A percentile compares a stretch with the other conserved stretches of the same genome.
phyloP scores from a whole-genome alignment of 2,888 invertebrate species.

The Limulus polyphemus region DNA sequence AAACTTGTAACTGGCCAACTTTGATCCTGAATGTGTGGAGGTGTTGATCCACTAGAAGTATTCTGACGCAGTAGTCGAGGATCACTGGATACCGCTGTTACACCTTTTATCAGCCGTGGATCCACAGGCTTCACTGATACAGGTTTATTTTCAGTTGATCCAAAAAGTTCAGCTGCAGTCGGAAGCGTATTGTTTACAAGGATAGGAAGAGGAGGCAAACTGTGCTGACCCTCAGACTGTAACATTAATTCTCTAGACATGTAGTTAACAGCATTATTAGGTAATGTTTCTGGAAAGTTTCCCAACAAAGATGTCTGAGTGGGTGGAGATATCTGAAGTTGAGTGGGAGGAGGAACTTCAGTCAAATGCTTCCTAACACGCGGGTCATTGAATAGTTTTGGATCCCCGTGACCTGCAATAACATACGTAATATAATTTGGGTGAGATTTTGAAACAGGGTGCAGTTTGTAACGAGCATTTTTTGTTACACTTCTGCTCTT shows the following conservation, averaged over 20 bases:
- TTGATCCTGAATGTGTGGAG: neutral
- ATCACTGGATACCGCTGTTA: neutral
- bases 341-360: neutral
- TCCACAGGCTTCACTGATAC: neutral
- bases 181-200: neutral
- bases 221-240: no score
- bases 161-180: neutral
- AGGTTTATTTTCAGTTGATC: neutral
- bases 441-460: constrained; percentile 8
- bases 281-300: neutral
- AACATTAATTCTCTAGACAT: no score
- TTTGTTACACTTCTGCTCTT: constrained; percentile 1
- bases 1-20: neutral
- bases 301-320: no score
- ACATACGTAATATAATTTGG: constrained; percentile 18
- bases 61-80: neutral
- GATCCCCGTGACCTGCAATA: constrained; percentile 24
- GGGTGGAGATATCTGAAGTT: neutral
- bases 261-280: neutral
- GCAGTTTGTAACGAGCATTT: constrained; percentile 13
- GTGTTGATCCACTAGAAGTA: neutral
- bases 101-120: neutral
- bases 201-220: neutral
- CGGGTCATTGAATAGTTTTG: constrained; percentile 35
- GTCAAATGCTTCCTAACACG: constrained; percentile 31